Base-by-base conservation (phyloP, 2,888 invertebrate species). In the Hypselothyrea guttata region DNA sequence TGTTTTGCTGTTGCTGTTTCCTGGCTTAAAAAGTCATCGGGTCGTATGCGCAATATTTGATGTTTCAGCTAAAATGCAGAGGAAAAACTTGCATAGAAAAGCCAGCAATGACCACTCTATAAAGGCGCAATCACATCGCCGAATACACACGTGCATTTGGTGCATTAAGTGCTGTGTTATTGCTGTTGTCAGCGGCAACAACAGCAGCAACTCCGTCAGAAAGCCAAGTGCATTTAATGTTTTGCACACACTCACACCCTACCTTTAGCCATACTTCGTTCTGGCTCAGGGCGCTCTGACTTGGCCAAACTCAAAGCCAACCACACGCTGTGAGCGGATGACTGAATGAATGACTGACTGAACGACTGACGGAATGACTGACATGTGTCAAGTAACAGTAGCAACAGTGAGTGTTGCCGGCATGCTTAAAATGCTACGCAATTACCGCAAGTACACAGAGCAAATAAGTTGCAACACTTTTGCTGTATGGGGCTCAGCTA, bases 361-460 rank as follows among this genome's bases (percentile, higher is more conserved):
- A n/a, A n/a, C n/a, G n/a, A 59, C 45, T 79, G n/a, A n/a, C n/a
- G n/a, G 76, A 67, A 58, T 81, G 84, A 82, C 71, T 77, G 78
- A 77, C 78, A 78, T 84, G 84, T 78, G 84, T 78, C 78, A 78
- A 78, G 84, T 78, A 78, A 78, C 64, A 83, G 72, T 58, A 65
- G 72, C 70, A 82, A 40, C 65, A 60, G 45, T 51, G 57, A 60
- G 59, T 59, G 53, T 60, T 67, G 59, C 46, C 38, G 51, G 74
- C 65, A 71, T 82, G 71, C 68, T 82, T 82, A 74, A 78, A 78
- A 74, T 71, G 78, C 75, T 77, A 52, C 59, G 84, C 75, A 84
- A 78, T 78, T 78, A 78, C 78, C 65, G 63, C 78, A 84, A 78
- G 82, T 82, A 74, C 68, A 62, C 60, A 61, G 33, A 71, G 44